Evolutionary conservation across 2,113 vertebrate species (phyloP).

Genomic region (Tinamus guttatus): DNA sequence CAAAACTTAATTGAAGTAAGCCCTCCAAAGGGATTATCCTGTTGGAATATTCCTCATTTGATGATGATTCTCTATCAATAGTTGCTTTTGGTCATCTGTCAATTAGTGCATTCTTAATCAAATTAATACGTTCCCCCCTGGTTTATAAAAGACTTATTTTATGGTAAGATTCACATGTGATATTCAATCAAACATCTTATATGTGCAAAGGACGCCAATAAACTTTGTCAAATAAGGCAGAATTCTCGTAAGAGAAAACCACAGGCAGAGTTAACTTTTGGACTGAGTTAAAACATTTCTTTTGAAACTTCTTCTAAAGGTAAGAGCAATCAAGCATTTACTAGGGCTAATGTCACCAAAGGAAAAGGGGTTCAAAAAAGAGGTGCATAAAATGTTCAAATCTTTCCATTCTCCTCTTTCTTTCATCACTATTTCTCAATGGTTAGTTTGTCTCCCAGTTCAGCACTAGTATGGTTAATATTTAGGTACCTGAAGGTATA

Average conservation of each 20-base stretch:
- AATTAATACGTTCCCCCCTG: not conserved
- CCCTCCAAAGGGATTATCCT: not conserved
- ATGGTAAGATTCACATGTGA: not conserved
- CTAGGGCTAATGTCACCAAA: not conserved
- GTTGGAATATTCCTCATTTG: conserved; percentile 11
- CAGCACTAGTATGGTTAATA: not conserved
- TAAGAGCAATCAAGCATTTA: not conserved
- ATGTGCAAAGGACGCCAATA: not conserved
- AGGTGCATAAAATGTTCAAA: not conserved
- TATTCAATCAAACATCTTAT: not conserved
- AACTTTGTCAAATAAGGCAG: not conserved
- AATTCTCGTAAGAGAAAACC: not conserved
- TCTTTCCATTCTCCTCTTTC: not conserved
- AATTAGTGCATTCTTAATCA: conserved; percentile 25
- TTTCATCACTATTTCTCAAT: not conserved
- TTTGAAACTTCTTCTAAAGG: not conserved
- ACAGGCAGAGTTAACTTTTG: not conserved
- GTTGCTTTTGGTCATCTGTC: conserved; percentile 26
- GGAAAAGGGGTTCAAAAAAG: not conserved
- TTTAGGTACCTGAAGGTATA: not conserved
- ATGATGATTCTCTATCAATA: not conserved
- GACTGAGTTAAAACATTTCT: not conserved
- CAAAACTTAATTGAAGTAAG: conserved; percentile 47
- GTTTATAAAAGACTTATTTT: conserved; percentile 17
- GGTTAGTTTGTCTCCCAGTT: not conserved